Percentiles rank a stretch among this genome's conserved stretches.
phyloP scores from a whole-genome alignment of 2,113 vertebrate species.

The Mustelus asterias region DNA sequence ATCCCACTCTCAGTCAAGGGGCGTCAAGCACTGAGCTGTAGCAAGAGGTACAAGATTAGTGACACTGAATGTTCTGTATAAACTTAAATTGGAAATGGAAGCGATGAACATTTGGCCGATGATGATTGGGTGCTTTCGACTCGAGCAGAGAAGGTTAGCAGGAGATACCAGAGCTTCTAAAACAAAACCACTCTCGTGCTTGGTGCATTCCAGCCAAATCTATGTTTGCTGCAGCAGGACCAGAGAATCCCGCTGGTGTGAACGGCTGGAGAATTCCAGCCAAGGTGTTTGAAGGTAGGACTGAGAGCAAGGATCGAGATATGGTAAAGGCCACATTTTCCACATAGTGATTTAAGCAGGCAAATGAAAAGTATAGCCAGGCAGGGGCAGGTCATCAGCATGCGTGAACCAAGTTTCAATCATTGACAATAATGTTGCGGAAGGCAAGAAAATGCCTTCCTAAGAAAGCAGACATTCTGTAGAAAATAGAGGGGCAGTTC shows the following conservation, averaged over 20 bases:
- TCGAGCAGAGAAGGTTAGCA: neutral
- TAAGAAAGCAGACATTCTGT: neutral
- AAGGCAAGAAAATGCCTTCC: neutral
- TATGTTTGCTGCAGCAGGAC: no score
- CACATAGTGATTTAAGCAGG: neutral
- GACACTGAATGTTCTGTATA: neutral
- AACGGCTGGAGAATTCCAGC: neutral
- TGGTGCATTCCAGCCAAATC: neutral
- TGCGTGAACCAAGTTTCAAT: neutral
- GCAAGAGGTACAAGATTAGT: neutral
- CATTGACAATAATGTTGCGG: neutral
- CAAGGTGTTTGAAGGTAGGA: neutral
- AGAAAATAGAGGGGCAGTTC: neutral
- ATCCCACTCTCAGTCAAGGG: no score
- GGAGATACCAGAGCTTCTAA: neutral
- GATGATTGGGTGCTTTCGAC: neutral
- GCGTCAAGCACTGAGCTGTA: neutral
- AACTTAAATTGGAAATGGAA: neutral
- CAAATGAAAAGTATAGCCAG: neutral
- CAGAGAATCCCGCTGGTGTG: no score
- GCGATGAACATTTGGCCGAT: neutral
- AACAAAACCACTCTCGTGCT: neutral
- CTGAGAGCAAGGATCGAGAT: neutral
- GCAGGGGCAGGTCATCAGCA: neutral
- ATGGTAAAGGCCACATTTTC: neutral